Evolutionary conservation across 2,888 invertebrate genomes (phyloP).

Genomic region (Pyrocoelia pectoralis): DNA sequence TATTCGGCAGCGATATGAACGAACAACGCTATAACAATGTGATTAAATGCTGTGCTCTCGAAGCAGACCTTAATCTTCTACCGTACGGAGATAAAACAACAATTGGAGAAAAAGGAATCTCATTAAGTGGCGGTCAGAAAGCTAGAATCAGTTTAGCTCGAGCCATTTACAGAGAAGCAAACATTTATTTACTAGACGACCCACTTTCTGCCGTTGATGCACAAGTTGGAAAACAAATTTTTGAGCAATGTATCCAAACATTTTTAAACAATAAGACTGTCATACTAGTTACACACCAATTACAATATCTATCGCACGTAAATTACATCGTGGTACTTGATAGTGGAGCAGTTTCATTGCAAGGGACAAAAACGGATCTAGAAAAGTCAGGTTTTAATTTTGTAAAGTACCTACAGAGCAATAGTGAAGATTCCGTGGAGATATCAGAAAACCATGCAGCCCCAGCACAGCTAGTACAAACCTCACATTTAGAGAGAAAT

Average conservation of each 20-base stretch:
- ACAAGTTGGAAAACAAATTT: conserved; percentile 76
- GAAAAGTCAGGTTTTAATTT: conserved; percentile 63
- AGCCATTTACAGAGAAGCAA: conserved; percentile 76
- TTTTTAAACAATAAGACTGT: conserved; percentile 67
- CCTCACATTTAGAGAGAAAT: conserved; percentile 45
- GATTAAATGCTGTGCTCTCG: conserved; percentile 70
- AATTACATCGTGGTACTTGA: conserved; percentile 57
- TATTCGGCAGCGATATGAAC: conserved; percentile 74
- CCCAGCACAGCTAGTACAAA: conserved; percentile 37
- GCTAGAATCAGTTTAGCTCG: conserved; percentile 81
- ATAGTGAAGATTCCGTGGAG: conserved; percentile 46
- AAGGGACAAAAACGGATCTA: conserved; percentile 61
- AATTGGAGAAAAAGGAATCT: conserved; percentile 83
- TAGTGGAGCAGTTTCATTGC: conserved; percentile 61
- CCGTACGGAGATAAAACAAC: conserved; percentile 79
- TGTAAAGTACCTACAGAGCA: conserved; percentile 58
- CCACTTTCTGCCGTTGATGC: conserved; percentile 79
- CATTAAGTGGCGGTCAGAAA: conserved; percentile 85
- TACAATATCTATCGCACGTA: conserved; percentile 64
- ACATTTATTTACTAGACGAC: conserved; percentile 70
- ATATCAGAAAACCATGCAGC: conserved; percentile 47
- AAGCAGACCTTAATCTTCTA: conserved; percentile 75
- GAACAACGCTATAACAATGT: conserved; percentile 67
- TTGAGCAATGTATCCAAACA: conserved; percentile 74
- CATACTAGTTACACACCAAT: conserved; percentile 75